A percentile compares a stretch with the other conserved stretches of the same genome.
Evolutionary conservation across 1,140 invertebrate species (phyloP).

Genomic region (Rhopalosiphum maidis): DNA sequence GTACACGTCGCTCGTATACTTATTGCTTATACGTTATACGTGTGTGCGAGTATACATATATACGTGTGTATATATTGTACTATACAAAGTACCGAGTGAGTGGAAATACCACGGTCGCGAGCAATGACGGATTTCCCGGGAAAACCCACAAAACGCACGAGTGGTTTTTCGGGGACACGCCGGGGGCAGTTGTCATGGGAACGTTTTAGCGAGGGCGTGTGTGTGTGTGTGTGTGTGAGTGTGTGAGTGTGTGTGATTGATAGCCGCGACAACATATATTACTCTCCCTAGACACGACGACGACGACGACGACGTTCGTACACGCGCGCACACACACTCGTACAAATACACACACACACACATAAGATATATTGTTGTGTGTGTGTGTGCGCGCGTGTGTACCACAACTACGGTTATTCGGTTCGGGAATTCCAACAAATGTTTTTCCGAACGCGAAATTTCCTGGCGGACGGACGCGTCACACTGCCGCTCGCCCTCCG

Average conservation of each 20-base stretch:
- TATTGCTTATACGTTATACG: not conserved
- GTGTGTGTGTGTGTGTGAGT: not conserved
- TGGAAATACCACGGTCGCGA: not conserved
- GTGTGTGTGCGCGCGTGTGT: not conserved
- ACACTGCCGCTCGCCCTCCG: not conserved
- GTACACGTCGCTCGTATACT: not conserved
- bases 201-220: not conserved
- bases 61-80: not conserved
- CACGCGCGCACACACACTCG: not conserved
- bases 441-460: slow-evolving; percentile 51
- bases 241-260: slow-evolving; percentile 10
- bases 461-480: not conserved
- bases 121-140: not conserved
- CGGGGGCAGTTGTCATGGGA: slow-evolving; percentile 11
- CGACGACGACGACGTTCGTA: not conserved
- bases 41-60: not conserved
- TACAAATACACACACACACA: no score
- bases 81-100: not conserved
- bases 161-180: not conserved
- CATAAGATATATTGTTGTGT: not conserved
- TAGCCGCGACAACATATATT: slow-evolving; percentile 29
- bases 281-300: not conserved
- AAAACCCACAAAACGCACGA: not conserved
- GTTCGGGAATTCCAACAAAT: slow-evolving; percentile 28
- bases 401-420: slow-evolving; percentile 32